phyloP scores from a whole-genome alignment of 2,113 vertebrate species.

The Psilopogon haemacephalus region DNA sequence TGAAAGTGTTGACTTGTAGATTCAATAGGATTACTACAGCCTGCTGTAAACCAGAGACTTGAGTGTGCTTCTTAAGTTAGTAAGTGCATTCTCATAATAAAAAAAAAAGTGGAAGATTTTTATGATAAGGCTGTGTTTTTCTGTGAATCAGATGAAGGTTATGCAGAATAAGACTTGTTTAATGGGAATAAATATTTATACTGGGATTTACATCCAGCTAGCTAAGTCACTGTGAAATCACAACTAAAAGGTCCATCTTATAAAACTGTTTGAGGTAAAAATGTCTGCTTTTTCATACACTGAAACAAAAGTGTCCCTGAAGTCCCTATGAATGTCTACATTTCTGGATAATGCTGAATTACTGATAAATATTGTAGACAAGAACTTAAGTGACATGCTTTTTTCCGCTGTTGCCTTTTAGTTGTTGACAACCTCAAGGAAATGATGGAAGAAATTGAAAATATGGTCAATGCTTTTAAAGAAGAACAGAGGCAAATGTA shows the following conservation, averaged over 20 bases:
- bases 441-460: slow-evolving; percentile 90
- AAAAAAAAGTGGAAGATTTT: not conserved
- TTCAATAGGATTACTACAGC: not conserved
- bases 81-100: not conserved
- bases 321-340: not conserved
- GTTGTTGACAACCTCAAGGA: slow-evolving; percentile 88
- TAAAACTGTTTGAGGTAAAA: not conserved
- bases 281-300: not conserved
- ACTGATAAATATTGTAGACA: not conserved
- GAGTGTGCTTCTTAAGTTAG: not conserved
- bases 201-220: not conserved
- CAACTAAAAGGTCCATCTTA: not conserved
- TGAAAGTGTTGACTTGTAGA: not conserved
- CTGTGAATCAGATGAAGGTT: not conserved
- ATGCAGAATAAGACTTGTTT: not conserved
- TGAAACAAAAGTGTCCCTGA: not conserved
- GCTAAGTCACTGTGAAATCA: not conserved
- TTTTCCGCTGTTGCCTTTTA: slow-evolving; percentile 55
- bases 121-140: not conserved
- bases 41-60: not conserved
- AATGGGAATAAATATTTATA: not conserved
- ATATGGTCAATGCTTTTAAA: slow-evolving; percentile 84
- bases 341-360: not conserved
- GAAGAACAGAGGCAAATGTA: slow-evolving; percentile 86
- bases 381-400: not conserved